Evolutionary conservation across 2,113 vertebrate species (phyloP), one percentile per base, ranked within the genome.

Genomic region (Salvelinus fontinalis): DNA sequence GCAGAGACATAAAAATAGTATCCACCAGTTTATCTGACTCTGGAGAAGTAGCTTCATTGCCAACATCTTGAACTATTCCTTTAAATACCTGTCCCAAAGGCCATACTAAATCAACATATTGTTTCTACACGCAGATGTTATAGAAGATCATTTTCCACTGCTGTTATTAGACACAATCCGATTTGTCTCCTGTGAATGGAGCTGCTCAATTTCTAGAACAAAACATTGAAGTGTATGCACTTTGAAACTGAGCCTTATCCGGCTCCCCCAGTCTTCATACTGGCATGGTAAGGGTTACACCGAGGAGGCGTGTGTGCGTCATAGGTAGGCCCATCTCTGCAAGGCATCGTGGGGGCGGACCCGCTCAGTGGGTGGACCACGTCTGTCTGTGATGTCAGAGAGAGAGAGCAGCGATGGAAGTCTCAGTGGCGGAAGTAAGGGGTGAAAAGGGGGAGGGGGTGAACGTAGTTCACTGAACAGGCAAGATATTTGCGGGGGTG

Each of bases 331-430:
- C 73, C 77, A 77, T 84, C 84, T 71, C 83, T 78, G 76, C 82
- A 81, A 64, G 70, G 81, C 80, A 75, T 26, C 67, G 71, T 82
- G 89, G 75, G 88, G 90, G 88, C 2, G 59, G 9, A 11, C 9
- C 39, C 39, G 9, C 9, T 44, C 9, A 11, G 39, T 44, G 39
- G 54, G 54, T 59, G 88, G 86, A 85, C 88, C 89, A 87, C 84
- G 64, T 90, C 87, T 72, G 67, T 24, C 81, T 85, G 85, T 87
- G 89, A 91, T 82, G 88, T 89, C 79, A 87, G 27, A 79, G 51
- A 51, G 49, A 54, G 49, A 11, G 4, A 54, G 18, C 67, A 39
- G 31, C 67, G 2, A 68, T 31, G 16, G 27, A 68, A 73, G 75
- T 86, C 76, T 75, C 68, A 75, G 80, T 77, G 80, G 84, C 79